Base-by-base conservation (phyloP, 30 jellyfish, hydroid and myxozoan genomes). In the Rhopilema esculentum region DNA sequence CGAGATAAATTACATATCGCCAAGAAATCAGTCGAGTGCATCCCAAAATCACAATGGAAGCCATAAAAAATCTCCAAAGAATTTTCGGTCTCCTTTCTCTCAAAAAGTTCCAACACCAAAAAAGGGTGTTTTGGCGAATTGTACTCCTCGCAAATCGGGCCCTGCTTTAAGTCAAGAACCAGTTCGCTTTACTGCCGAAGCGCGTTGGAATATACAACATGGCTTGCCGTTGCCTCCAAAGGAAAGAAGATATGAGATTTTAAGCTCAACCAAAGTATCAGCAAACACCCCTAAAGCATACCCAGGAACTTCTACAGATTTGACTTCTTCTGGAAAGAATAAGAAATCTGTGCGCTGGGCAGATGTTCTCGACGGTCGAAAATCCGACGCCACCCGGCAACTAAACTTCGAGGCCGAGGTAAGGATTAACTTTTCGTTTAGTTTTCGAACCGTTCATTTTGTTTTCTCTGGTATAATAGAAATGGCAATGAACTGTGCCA, bases 321-420 rank as follows among this genome's bases (percentile, higher is more conserved):
- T 53, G 31, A 23, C 26, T 26, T 76, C 77, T 27, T 53, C 81
- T n/a, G 72, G 62, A 20, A 84, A 76, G 64, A 57, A 19, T 26
- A 84, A 84, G 64, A 84, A 84, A 30, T 84, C 87, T 16, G 92
- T 84, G 6, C 83, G 92, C 2, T 84, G 92, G 92, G 92, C 92
- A 0, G 87, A 84, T 72, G 85, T n/a, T 16, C 61, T 52, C 18
- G 81, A 84, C 1, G 25, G 72, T 25, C 32, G 80, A 29, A 71
- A 72, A 52, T 49, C 91, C 0, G 76, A 30, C 9, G 81, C 83
- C 16, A 77, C 68, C 71, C 49, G 65, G 25, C 76, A 84, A 22
- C 75, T 84, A 24, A 61, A 69, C 30, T 84, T 84, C 62, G 81
- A 76, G 16, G 66, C 73, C 6, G 87, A 80, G 89, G 89, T 80